Conservation (phyloP, 2,797 vertebrate species). For the Artibeus jamaicensis region DNA sequence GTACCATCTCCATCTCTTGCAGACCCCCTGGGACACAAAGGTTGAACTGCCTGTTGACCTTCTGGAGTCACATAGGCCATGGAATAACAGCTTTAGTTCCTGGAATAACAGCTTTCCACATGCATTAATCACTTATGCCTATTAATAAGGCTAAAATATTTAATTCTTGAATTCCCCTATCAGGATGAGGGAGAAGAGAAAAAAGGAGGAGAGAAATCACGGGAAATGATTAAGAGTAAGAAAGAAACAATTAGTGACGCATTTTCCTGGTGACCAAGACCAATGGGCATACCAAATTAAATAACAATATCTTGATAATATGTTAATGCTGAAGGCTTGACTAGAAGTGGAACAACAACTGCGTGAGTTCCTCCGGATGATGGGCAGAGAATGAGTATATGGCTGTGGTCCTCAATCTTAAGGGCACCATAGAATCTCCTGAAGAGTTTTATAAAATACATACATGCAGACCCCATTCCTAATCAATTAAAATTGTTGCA, state of each 20-base stretch:
- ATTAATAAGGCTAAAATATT: background rate
- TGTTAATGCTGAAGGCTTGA: background rate
- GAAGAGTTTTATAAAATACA: background rate
- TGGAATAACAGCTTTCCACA: background rate
- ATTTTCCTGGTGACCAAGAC: background rate
- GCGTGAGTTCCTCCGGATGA: background rate
- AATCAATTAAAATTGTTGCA: background rate
- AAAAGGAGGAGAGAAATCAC: background rate
- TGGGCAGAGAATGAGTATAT: background rate
- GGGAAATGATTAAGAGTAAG: background rate
- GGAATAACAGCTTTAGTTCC: background rate
- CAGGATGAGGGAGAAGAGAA: background rate
- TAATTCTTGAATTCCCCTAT: background rate
- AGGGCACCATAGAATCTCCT: background rate
- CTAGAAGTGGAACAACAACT: background rate
- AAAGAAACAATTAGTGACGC: background rate
- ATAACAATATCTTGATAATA: background rate
- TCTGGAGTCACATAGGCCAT: background rate
- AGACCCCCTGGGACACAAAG: background rate
- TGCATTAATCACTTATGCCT: background rate
- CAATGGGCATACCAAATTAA: background rate
- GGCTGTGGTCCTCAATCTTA: background rate
- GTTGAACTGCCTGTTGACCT: background rate
- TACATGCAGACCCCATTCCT: background rate
- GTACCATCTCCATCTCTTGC: background rate